These are phyloP conservation scores for Caretta caretta DNA, from an alignment of 2,113 vertebrate genomes.

Conservation along the genomic window DNA sequence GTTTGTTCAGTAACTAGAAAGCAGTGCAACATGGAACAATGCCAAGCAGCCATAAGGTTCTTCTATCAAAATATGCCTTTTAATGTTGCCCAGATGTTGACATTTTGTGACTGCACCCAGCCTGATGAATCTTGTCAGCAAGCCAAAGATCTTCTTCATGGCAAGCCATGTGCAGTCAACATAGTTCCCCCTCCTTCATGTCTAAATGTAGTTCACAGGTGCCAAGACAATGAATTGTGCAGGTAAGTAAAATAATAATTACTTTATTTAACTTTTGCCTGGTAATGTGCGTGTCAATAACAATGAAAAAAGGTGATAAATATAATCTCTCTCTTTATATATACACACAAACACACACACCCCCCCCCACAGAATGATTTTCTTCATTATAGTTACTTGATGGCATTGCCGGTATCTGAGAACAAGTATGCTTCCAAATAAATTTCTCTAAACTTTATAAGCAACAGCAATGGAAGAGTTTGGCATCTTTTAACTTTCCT, in stretches of 20 bases:
- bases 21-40: constrained; percentile 80
- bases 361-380: not conserved
- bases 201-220: constrained; percentile 81
- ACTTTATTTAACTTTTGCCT: constrained; percentile 27
- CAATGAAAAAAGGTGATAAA: not conserved
- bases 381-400: not conserved
- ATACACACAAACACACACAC: not conserved
- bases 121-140: constrained; percentile 83
- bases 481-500: not conserved
- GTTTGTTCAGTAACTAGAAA: constrained; percentile 77
- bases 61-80: constrained; percentile 87
- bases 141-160: constrained; percentile 82
- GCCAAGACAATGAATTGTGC: constrained; percentile 82
- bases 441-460: not conserved
- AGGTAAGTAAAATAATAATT: constrained; percentile 78
- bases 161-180: constrained; percentile 79
- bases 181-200: constrained; percentile 77
- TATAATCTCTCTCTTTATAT: not conserved
- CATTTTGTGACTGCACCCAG: constrained; percentile 86
- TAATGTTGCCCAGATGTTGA: constrained; percentile 85
- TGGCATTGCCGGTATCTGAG: not conserved
- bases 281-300: not conserved
- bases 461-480: not conserved
- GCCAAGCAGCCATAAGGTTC: constrained; percentile 78
- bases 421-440: not conserved